Base-by-base conservation (phyloP, 2,888 invertebrate genomes). In the Pseudococcus jackbeardsleyi region DNA sequence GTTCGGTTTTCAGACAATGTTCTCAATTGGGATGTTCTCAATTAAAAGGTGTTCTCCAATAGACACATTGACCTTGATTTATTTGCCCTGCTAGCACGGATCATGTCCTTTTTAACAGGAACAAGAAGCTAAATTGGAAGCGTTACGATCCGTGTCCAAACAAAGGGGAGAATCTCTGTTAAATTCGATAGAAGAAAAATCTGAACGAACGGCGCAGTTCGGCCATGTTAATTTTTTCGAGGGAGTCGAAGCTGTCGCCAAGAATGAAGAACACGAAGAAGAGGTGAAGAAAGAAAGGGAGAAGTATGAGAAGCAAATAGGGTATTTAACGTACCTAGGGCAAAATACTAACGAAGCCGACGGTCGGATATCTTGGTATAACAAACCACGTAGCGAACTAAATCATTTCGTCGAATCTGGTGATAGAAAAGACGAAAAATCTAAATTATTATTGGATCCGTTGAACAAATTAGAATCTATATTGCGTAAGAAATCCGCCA, bases 281-380 rank as follows among this genome's bases (percentile, higher is more conserved):
- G 99, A 99, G 91, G 94, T 95, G 90, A 97, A 96, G 91, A 95
- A 96, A 88, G 98, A 98, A 91, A 95, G 95, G 91, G 98, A 99
- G 91, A 97, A 98, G 90, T 98, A 98, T 93, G 99, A 99, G 91
- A 99, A 98, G 91, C 96, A 97, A 92, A 97, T 99, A 91, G 99
- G 99, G 0, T 96, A 98, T 91, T 93, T 99, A 64, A 98, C 98
- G 5, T 99, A 98, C 92, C 93, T 99, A 88, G 99, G 98, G 0
- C 98, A 99, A 92, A 96, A 97, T 91, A 96, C 96, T 54, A 95
- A 96, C 92, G 97, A 97, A 92, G 94, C 95, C 3, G 93, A 95
- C n/a, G 96, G 95, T 59, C 95, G 96, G 91, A 94, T 94, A 90
- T 96, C 96, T 90, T 98, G 98, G 98, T 98, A 98, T 92, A 95